Percentiles rank a stretch among this genome's conserved stretches.
These are phyloP conservation scores for Catostomus latipinnis DNA, from an alignment of 2,797 vertebrate species.

Conservation along the genomic window DNA sequence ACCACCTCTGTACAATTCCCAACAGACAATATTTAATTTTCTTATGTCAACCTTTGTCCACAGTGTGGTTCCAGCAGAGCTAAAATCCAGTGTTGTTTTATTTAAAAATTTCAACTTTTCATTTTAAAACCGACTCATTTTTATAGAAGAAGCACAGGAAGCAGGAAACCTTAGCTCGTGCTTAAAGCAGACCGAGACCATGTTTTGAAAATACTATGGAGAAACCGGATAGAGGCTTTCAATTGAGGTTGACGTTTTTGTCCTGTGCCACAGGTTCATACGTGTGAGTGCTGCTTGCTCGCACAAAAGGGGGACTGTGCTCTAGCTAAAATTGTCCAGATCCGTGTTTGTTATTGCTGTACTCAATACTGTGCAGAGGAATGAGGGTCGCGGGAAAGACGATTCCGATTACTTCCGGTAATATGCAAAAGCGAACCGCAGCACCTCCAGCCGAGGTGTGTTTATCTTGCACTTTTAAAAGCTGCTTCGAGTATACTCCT, in stretches of 20 bases:
- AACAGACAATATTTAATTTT: conserved; percentile 62
- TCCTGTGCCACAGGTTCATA: conserved; percentile 62
- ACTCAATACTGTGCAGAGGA: conserved; percentile 74
- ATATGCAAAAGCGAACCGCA: conserved; percentile 67
- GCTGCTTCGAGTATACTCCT: conserved; percentile 73
- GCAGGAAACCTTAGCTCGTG: conserved; percentile 54
- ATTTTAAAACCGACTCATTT: conserved; percentile 58
- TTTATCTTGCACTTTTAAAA: conserved; percentile 82
- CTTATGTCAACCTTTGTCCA: conserved; percentile 60
- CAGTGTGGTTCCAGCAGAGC: conserved; percentile 60
- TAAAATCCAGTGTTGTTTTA: conserved; percentile 59
- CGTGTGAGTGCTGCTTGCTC: conserved; percentile 59
- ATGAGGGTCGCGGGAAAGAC: conserved; percentile 61
- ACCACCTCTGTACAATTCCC: conserved; percentile 36
- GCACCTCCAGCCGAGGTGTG: conserved; percentile 74
- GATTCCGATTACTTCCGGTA: conserved; percentile 72
- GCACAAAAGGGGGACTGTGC: conserved; percentile 78
- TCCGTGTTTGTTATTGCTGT: conserved; percentile 79
- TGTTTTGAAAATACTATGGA: conserved; percentile 66
- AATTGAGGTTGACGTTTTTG: conserved; percentile 73
- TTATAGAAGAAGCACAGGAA: conserved; percentile 70
- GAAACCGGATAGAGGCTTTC: conserved; percentile 59
- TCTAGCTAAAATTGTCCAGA: conserved; percentile 66
- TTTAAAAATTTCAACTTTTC: conserved; percentile 59
- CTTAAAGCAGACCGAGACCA: conserved; percentile 23